Percentiles rank a stretch among this genome's conserved stretches.
Evolutionary conservation across 2,113 vertebrate genomes (phyloP).

Genomic region (Petrocephalus zakoni): DNA sequence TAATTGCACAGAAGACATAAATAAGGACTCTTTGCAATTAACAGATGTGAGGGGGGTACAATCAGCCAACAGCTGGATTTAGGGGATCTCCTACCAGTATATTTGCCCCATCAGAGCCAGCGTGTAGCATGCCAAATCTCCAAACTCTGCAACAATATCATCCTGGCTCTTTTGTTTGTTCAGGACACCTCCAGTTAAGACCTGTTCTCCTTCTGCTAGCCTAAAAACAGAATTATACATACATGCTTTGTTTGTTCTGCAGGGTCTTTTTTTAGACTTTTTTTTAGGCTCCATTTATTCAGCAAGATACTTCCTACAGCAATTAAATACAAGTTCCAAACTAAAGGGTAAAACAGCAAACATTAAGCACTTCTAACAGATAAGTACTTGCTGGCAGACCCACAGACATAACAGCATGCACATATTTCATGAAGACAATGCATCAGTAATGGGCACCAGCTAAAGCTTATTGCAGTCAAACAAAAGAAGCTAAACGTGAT

Average conservation of each 20-base stretch:
- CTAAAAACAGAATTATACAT: conserved; percentile 46
- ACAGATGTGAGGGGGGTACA: neutral
- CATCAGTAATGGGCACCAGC: neutral
- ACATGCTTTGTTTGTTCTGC: neutral
- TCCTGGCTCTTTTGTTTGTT: conserved; percentile 98
- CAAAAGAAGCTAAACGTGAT: neutral
- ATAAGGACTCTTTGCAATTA: neutral
- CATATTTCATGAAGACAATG: neutral
- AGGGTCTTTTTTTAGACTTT: neutral
- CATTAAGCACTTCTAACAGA: neutral
- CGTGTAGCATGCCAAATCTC: conserved; percentile 92
- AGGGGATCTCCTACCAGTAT: conserved; percentile 74
- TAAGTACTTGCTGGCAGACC: neutral
- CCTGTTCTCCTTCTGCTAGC: conserved; percentile 94
- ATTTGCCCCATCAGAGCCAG: conserved; percentile 92
- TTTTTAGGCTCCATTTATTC: neutral
- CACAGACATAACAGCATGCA: neutral
- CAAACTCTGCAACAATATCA: conserved; percentile 94
- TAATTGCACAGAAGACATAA: neutral
- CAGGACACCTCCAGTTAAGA: conserved; percentile 90
- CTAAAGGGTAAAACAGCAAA: neutral
- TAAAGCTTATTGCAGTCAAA: neutral
- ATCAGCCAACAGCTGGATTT: neutral
- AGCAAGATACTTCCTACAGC: neutral
- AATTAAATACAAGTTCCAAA: neutral